These are phyloP conservation scores for Heterohyrax brucei DNA, from an alignment of 2,797 vertebrate species.

Conservation along the genomic window DNA sequence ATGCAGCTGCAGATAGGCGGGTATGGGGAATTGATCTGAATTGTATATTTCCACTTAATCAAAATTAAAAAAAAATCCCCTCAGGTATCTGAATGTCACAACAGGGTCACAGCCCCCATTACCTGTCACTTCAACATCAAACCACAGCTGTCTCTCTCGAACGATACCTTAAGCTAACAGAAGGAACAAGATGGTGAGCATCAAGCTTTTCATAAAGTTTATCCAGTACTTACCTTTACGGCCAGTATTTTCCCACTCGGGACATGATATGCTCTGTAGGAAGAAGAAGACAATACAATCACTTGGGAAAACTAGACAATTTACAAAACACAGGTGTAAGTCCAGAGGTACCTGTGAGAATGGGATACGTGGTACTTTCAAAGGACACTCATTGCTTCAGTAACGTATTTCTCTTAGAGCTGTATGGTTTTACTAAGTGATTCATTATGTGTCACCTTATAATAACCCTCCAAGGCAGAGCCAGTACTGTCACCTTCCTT, in stretches of 20 bases:
- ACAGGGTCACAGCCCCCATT: background rate
- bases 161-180: background rate
- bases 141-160: background rate
- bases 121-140: background rate
- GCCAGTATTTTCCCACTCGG: constrained; percentile 97
- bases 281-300: constrained; percentile 74
- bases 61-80: background rate
- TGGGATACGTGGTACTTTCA: background rate
- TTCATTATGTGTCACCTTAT: constrained; percentile 31
- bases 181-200: background rate
- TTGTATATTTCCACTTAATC: no score
- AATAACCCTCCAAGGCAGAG: constrained; percentile 25
- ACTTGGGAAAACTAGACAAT: constrained; percentile 69
- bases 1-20: no score
- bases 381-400: constrained; percentile 48
- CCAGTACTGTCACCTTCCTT: background rate
- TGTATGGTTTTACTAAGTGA: constrained; percentile 51
- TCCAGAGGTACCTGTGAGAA: constrained; percentile 4
- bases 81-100: background rate
- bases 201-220: constrained; percentile 26
- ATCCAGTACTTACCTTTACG: constrained; percentile 95
- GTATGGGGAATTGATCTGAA: no score
- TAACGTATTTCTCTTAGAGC: constrained; percentile 49
- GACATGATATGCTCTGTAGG: constrained; percentile 95
- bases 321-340: constrained; percentile 60